Base-by-base conservation (phyloP, 2,113 vertebrate species). In the Lamprotornis superbus region DNA sequence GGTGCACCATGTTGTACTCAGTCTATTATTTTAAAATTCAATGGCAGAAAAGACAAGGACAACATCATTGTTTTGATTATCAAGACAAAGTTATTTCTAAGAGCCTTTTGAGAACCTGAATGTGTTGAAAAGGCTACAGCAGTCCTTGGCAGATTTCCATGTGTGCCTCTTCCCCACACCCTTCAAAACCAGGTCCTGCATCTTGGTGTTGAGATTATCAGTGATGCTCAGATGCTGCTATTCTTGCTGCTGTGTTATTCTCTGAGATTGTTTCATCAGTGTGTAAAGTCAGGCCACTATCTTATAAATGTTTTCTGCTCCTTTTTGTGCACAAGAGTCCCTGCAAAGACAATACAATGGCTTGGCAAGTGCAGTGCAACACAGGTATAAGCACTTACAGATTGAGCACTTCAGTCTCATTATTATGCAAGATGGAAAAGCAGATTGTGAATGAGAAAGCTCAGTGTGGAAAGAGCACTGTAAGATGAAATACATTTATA, bases 141-240 rank as follows among this genome's bases (percentile, higher is more conserved):
- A 53, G 46, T 49, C 28, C 46, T 61, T 78, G 69, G 15, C 23
- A 39, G 31, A 20, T 56, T 61, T 71, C 46, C 2, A 1, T 12
- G 2, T 37, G 3, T 20, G 1, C 56, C 39, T 59, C 16, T 86
- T 83, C 19, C 37, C 42, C 4, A n/a, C 4, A 2, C 4, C 2
- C 3, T 15, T 56, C n/a, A 25, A 69, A 77, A 47, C 8, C 4
- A 77, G 86, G 46, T 46, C 15, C n/a, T 56, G 6, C 2, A 21
- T 64, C 22, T 87, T 68, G 23, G 10, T 0, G 0, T 84, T 60
- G 71, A 19, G 44, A 20, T 59, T 3, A 35, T 40, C 24, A 27
- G 11, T 5, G 18, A 17, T 18, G 6, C 17, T 52, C 24, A 52
- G 55, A 40, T 64, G 49, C 14, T 70, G 49, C 52, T 75, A 0